Evolutionary conservation across 2,888 invertebrate species (phyloP), one percentile per base, ranked within the genome.

Genomic region (Bruchidius siliquastri): DNA sequence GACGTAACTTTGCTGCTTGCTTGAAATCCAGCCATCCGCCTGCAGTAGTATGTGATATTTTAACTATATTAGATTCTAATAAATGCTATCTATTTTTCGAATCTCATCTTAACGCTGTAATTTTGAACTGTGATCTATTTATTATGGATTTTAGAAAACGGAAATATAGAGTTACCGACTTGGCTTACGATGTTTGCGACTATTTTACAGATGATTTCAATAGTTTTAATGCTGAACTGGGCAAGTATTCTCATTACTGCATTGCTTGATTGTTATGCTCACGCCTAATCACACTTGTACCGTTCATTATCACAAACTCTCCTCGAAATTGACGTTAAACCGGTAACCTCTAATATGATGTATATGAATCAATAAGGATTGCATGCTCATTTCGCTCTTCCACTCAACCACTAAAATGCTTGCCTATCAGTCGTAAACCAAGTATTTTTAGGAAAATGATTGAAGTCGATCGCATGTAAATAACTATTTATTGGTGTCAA

Each of bases 141-240:
- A 18, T 49, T 49, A 68, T 68, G 68, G 68, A 68, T 6, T 22
- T 21, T 21, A 68, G 22, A 22, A 68, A 68, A n/a, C 21, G 22
- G 68, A 68, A 68, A 20, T 21, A 21, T 20, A 10, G 20, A 26
- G 4, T 2, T 20, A 83, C 91, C 0, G 92, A 93, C 79, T 86
- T 89, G 13, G 93, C 93, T 0, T 90, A 90, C 80, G 93, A 93
- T 78, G 93, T 91, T 67, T 89, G 91, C 75, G 91, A 91, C 80
- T 93, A 93, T 87, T 93, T 93, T 83, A 88, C 89, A 10, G 92
- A 93, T 83, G 93, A 93, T 83, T 89, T 92, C 77, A 87, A 88
- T 74, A 89, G 90, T 80, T 89, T 89, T 20, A 89, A 89, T 86
- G 81, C 83, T 75, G 83, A 85, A 79, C 81, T 87, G 84, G 89